A percentile compares a stretch with the other conserved stretches of the same genome.
phyloP scores from a whole-genome alignment of 2,888 invertebrate genomes.

The Sarcophaga caerulescens region DNA sequence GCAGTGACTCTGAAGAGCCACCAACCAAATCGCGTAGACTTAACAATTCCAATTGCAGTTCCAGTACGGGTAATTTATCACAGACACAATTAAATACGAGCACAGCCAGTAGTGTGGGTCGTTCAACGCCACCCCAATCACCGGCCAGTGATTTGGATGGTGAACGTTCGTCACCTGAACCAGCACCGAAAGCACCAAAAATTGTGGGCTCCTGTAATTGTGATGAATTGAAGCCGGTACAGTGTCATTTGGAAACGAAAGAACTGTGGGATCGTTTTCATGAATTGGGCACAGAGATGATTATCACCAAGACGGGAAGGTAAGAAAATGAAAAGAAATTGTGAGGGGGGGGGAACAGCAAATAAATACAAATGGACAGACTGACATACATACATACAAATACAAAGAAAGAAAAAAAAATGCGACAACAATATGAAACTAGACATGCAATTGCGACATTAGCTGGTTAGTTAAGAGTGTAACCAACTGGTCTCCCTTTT shows the following conservation, averaged over 20 bases:
- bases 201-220: slow-evolving; percentile 88
- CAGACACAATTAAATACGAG: slow-evolving; percentile 75
- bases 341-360: background rate
- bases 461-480: slow-evolving; percentile 56
- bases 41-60: slow-evolving; percentile 70
- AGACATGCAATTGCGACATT: slow-evolving; percentile 72
- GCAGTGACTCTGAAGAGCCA: slow-evolving; percentile 85
- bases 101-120: slow-evolving; percentile 78
- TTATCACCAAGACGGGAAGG: slow-evolving; percentile 98
- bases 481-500: slow-evolving; percentile 8
- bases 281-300: slow-evolving; percentile 97
- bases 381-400: background rate
- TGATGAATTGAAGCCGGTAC: slow-evolving; percentile 91
- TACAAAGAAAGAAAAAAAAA: slow-evolving; percentile 11
- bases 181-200: slow-evolving; percentile 82
- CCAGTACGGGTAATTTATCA: slow-evolving; percentile 69
- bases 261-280: slow-evolving; percentile 98
- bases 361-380: slow-evolving; percentile 21
- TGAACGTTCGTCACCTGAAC: slow-evolving; percentile 80
- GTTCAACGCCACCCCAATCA: slow-evolving; percentile 80
- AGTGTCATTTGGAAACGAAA: slow-evolving; percentile 96
- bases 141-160: slow-evolving; percentile 80
- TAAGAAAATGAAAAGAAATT: slow-evolving; percentile 79
- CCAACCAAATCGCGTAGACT: slow-evolving; percentile 77
- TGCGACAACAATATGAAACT: slow-evolving; percentile 51